Evolutionary conservation across 1,140 invertebrate species (phyloP), one percentile per base, ranked within the genome.

Genomic region (Drosophila leontia): DNA sequence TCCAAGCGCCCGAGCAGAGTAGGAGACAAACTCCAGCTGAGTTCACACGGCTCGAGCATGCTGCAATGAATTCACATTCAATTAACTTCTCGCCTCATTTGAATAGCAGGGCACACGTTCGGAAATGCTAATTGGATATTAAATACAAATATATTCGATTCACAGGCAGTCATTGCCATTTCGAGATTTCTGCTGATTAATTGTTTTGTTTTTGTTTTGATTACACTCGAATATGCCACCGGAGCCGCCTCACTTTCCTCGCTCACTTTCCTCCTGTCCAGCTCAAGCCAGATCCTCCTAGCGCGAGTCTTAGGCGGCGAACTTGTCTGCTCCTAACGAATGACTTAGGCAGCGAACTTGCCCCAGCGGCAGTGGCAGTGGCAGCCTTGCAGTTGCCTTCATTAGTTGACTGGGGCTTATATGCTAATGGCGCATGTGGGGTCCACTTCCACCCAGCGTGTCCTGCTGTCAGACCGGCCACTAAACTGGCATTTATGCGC

Each of bases 381-480:
- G 41, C 34, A 23, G 51, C 29, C 51, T 39, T 26, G 53, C 53
- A n/a, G 32, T 19, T 57, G 63, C 60, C 80, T 63, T 87, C 80
- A 87, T 88, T 87, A 88, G 85, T 56, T 13, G 44, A 50, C 61
- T 68, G 23, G 32, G 50, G 85, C 84, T 88, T 88, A 88, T 84
- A 88, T 88, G 84, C 80, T 90, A 84, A 88, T 87, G 67, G 75
- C 75, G n/a, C 70, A 64, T 78, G 78, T 88, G 86, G 82, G 81
- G 81, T 88, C 86, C 57, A 17, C 37, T 48, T 41, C 39, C 64
- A 62, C 35, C 42, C 63, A 62, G 44, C 50, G 47, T 44, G 50
- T 56, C 47, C 80, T 70, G 70, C 82, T 85, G 82, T 86, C 82
- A 85, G 61, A 56, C 47, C 26, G 47, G 72, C 82, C 62, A 80